Evolutionary conservation across 1,140 invertebrate species (phyloP).

Genomic region (Drosophila persimilis): DNA sequence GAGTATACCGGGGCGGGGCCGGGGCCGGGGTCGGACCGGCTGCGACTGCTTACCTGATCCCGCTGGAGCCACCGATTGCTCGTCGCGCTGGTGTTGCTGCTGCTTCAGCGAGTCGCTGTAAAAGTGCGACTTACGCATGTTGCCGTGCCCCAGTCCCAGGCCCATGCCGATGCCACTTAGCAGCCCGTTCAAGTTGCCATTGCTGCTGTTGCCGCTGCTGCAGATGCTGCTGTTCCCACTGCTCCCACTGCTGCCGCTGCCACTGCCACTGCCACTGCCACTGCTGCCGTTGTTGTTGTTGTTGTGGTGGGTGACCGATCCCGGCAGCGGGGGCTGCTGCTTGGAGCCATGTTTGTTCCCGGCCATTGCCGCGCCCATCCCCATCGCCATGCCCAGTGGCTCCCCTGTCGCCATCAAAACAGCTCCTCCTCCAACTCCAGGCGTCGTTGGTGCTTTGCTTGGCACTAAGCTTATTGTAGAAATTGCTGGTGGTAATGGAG

Average conservation of each 20-base stretch:
- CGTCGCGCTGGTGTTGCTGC: conserved; percentile 38
- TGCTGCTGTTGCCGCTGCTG: conserved; percentile 26
- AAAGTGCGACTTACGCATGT: conserved; percentile 65
- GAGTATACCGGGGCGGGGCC: conserved; percentile 52
- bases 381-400: conserved; percentile 23
- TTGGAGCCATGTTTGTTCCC: conserved; percentile 37
- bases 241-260: background rate
- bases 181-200: conserved; percentile 46
- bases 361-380: conserved; percentile 9
- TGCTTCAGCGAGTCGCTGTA: conserved; percentile 59
- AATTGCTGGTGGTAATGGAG: conserved; percentile 82
- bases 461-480: conserved; percentile 79
- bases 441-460: conserved; percentile 54
- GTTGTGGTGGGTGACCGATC: conserved; percentile 1
- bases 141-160: conserved; percentile 13
- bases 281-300: conserved; percentile 14
- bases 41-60: conserved; percentile 67
- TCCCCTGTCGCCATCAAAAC: background rate
- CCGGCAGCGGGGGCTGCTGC: conserved; percentile 35
- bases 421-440: conserved; percentile 12
- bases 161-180: conserved; percentile 37
- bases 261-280: background rate
- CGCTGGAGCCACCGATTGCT: conserved; percentile 25
- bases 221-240: conserved; percentile 8
- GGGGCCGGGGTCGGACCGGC: conserved; percentile 63